A percentile compares a stretch with the other conserved stretches of the same genome.
phyloP scores from a whole-genome alignment of 2,797 vertebrate species.

The Chlorospingus semifuscus region DNA sequence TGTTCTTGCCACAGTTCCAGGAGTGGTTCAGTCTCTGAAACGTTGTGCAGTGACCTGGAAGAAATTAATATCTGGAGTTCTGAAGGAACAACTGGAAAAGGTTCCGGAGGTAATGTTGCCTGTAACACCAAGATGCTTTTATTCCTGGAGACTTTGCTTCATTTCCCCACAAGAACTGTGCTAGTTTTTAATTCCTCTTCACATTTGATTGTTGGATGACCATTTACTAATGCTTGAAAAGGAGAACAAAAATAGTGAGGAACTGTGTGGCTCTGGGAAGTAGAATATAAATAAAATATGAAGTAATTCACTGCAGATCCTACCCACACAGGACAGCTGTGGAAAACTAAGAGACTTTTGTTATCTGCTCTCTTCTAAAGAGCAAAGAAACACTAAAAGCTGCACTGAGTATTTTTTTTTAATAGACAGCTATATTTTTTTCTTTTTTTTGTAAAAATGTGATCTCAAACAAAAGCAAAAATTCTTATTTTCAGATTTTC shows the following conservation, averaged over 20 bases:
- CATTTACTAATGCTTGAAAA: not conserved
- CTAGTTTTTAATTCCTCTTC: not conserved
- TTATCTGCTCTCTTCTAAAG: not conserved
- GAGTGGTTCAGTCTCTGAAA: conserved; percentile 80
- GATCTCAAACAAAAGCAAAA: not conserved
- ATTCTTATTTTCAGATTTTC: not conserved
- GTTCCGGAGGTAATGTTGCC: conserved; percentile 80
- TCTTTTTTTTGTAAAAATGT: not conserved
- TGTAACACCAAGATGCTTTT: not conserved
- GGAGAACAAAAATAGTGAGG: not conserved
- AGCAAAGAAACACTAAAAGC: not conserved
- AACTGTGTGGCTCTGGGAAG: not conserved
- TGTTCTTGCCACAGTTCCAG: conserved; percentile 66
- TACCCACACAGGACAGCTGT: not conserved
- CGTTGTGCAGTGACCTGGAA: conserved; percentile 87
- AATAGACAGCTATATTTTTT: not conserved
- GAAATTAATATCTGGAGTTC: conserved; percentile 79
- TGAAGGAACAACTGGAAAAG: conserved; percentile 83
- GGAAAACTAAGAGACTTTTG: not conserved
- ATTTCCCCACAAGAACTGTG: not conserved
- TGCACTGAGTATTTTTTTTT: not conserved
- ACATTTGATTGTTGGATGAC: not conserved
- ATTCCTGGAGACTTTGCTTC: not conserved
- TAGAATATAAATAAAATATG: not conserved
- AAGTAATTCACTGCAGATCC: not conserved